Percentiles rank a stretch among this genome's conserved stretches.
Evolutionary conservation across 2,113 vertebrate species (phyloP).

Genomic region (Plectropomus leopardus): DNA sequence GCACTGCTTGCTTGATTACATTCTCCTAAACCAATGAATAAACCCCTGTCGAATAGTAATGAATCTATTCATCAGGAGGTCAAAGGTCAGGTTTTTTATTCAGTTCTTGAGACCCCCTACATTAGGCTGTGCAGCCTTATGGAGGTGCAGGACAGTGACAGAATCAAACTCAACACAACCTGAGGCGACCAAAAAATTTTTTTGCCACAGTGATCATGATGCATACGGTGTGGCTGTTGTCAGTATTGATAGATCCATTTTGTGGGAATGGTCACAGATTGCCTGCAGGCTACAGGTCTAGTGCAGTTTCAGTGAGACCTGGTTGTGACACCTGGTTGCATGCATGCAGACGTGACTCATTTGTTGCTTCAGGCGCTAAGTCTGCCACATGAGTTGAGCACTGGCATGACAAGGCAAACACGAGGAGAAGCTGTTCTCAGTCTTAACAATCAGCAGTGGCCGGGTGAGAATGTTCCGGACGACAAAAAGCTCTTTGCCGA

Average conservation of each 20-base stretch:
- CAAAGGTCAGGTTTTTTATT: conserved; percentile 42
- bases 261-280: conserved; percentile 55
- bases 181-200: conserved; percentile 50
- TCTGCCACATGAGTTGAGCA: conserved; percentile 57
- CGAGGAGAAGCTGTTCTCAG: conserved; percentile 37
- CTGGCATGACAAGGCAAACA: conserved; percentile 58
- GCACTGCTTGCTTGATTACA: conserved; percentile 6
- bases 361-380: conserved; percentile 59
- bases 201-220: conserved; percentile 67
- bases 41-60: conserved; percentile 1
- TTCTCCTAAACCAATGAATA: conserved; percentile 27
- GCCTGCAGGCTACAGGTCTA: conserved; percentile 50
- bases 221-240: conserved; percentile 53
- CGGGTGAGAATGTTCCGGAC: conserved; percentile 6
- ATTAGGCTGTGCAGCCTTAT: background rate
- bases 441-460: conserved; percentile 34
- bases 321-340: conserved; percentile 64
- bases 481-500: background rate
- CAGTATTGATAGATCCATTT: conserved; percentile 68
- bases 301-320: conserved; percentile 42
- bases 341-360: conserved; percentile 72
- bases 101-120: background rate
- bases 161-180: conserved; percentile 53
- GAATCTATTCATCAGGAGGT: conserved; percentile 9
- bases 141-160: conserved; percentile 22